Conservation (phyloP, 2,797 vertebrate genomes). For the Siniperca scherzeri region DNA sequence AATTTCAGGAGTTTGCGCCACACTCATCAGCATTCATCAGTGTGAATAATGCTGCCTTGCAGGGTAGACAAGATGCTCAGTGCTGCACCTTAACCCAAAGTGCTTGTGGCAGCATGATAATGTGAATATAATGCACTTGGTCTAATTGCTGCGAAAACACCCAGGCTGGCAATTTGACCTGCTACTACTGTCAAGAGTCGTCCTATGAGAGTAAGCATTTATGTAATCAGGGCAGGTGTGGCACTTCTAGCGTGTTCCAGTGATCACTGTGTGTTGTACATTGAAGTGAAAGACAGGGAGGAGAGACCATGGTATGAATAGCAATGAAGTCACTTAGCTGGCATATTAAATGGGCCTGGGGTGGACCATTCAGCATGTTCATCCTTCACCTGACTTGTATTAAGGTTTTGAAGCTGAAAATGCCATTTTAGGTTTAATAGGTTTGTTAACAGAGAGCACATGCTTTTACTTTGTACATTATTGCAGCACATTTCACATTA, state of each 20-base stretch:
- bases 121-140: constrained; percentile 67
- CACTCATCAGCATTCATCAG: constrained; percentile 65
- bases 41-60: constrained; percentile 48
- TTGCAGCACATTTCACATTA: not conserved
- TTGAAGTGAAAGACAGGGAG: constrained; percentile 56
- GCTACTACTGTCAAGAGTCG: constrained; percentile 44
- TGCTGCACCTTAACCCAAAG: constrained; percentile 62
- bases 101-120: constrained; percentile 69
- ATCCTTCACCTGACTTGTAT: constrained; percentile 11
- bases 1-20: constrained; percentile 51
- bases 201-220: constrained; percentile 53
- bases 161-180: constrained; percentile 60
- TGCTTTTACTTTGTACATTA: constrained; percentile 16
- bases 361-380: constrained; percentile 30
- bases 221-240: constrained; percentile 65
- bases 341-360: constrained; percentile 24
- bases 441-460: not conserved
- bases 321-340: constrained; percentile 60
- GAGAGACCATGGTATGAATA: constrained; percentile 53
- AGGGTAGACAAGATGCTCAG: constrained; percentile 54
- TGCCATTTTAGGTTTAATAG: not conserved
- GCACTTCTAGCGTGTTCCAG: constrained; percentile 53
- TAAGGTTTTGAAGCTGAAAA: constrained; percentile 7
- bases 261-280: constrained; percentile 60
- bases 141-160: constrained; percentile 72